Base-by-base conservation (phyloP, 2,888 invertebrate genomes). In the Drepanosiphum platanoidis region DNA sequence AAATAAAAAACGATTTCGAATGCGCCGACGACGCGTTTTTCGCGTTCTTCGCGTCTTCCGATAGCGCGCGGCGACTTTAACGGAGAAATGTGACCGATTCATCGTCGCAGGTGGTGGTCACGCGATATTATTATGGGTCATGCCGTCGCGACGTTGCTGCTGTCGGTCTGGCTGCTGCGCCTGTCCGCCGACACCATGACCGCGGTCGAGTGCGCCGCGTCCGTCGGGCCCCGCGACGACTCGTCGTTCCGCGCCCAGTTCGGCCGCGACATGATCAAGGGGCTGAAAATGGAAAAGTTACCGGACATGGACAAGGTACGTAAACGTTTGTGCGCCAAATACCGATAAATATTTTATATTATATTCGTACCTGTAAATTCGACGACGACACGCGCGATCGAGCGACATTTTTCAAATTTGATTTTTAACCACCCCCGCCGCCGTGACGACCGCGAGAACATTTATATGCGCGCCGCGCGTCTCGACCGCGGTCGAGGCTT, bases 231-330 rank as follows among this genome's bases (percentile, higher is more conserved):
- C 15, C 30, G 9, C 36, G 32, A 30, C 32, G 70, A 13, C 30
- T 1, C 1, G 18, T 18, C n/a, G n/a, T n/a, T n/a, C 34, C 70
- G 36, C 3, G 34, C 4, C n/a, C n/a, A 22, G 5, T 34, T 36
- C 22, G 32, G 70, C 22, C 70, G 34, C 70, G 34, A 70, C 70
- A 70, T 70, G 32, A 70, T 70, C 22, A 70, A 30, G 34, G 70
- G 70, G 34, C 22, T 70, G 34, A 70, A 70, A 70, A 5, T 70
- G 70, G 36, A 70, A 22, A 70, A 70, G 18, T 22, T 70, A 22
- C 70, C 70, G 2, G 70, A 70, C 70, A 70, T 70, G 70, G 34
- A 30, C 22, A 70, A 70, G 70, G 70, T 70, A 15, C 11, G 66
- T 22, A 22, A n/a, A n/a, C n/a, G n/a, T n/a, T n/a, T n/a, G n/a